A percentile compares a stretch with the other conserved stretches of the same genome.
Evolutionary conservation across 2,888 invertebrate species (phyloP).

Genomic region (Orthosia incerta): DNA sequence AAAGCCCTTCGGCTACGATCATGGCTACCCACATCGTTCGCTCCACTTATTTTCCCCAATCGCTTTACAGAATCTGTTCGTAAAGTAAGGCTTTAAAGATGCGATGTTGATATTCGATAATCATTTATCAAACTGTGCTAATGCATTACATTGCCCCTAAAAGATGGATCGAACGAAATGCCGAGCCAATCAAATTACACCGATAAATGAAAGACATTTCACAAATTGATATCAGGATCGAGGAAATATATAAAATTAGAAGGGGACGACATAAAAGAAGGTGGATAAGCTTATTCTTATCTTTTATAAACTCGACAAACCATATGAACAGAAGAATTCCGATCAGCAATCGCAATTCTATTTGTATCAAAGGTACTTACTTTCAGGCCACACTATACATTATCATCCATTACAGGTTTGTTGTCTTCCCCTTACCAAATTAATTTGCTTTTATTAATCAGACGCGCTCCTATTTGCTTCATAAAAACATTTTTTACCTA

Average conservation of each 20-base stretch:
- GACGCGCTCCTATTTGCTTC: slow-evolving; percentile 16
- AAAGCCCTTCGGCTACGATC: slow-evolving; percentile 35
- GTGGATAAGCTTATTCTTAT: slow-evolving; percentile 23
- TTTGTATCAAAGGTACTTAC: slow-evolving; percentile 41
- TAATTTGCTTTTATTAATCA: slow-evolving; percentile 51
- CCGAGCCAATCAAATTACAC: slow-evolving; percentile 35
- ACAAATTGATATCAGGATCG: slow-evolving; percentile 28
- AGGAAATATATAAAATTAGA: slow-evolving; percentile 31
- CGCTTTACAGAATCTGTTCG: slow-evolving; percentile 35
- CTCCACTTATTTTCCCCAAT: slow-evolving; percentile 43
- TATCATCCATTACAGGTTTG: slow-evolving; percentile 33
- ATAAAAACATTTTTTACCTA: slow-evolving; percentile 35
- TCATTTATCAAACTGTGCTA: slow-evolving; percentile 54
- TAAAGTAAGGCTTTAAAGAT: slow-evolving; percentile 29
- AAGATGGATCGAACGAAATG: slow-evolving; percentile 41
- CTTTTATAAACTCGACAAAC: slow-evolving; percentile 32
- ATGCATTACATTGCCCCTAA: slow-evolving; percentile 35
- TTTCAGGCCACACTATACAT: slow-evolving; percentile 40
- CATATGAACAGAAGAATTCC: slow-evolving; percentile 23
- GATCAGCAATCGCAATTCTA: slow-evolving; percentile 33
- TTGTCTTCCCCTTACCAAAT: slow-evolving; percentile 20
- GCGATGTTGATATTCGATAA: slow-evolving; percentile 37
- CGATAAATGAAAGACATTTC: slow-evolving; percentile 42
- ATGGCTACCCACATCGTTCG: slow-evolving; percentile 42
- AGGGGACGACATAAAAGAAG: slow-evolving; percentile 10